Evolutionary conservation across 2,797 vertebrate genomes (phyloP).

Genomic region (Protosalanx chinensis): DNA sequence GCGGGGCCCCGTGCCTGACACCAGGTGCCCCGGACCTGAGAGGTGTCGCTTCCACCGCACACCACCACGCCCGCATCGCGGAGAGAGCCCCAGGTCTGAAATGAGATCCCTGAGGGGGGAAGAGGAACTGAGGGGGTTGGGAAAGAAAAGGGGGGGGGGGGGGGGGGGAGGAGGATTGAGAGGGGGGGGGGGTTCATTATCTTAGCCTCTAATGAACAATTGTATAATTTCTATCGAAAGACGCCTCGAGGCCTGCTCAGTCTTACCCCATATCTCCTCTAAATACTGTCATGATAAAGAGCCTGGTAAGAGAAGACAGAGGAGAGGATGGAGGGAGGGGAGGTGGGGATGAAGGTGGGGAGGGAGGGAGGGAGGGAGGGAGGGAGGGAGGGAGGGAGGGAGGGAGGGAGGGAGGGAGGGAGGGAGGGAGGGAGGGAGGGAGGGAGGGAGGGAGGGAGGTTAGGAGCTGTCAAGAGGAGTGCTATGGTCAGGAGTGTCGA

Average conservation of each 20-base stretch:
- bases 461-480: constrained; percentile 77
- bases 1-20: constrained; percentile 67
- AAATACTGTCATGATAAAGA: constrained; percentile 80
- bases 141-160: constrained; percentile 22
- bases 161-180: constrained; percentile 29
- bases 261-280: constrained; percentile 69
- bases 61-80: constrained; percentile 56
- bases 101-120: constrained; percentile 80
- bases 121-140: constrained; percentile 37
- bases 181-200: constrained; percentile 58
- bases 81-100: constrained; percentile 69
- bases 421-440: not conserved
- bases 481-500: constrained; percentile 72
- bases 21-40: constrained; percentile 11
- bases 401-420: not conserved
- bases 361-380: not conserved
- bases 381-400: constrained; percentile 2
- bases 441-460: constrained; percentile 28
- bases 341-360: too few species aligned
- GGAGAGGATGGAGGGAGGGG: constrained; percentile 25
- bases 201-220: constrained; percentile 79
- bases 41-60: constrained; percentile 66
- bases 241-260: constrained; percentile 71
- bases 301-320: constrained; percentile 67
- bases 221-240: constrained; percentile 81